Conservation (phyloP, 2,888 invertebrate genomes). For the Scaeva pyrastri region DNA sequence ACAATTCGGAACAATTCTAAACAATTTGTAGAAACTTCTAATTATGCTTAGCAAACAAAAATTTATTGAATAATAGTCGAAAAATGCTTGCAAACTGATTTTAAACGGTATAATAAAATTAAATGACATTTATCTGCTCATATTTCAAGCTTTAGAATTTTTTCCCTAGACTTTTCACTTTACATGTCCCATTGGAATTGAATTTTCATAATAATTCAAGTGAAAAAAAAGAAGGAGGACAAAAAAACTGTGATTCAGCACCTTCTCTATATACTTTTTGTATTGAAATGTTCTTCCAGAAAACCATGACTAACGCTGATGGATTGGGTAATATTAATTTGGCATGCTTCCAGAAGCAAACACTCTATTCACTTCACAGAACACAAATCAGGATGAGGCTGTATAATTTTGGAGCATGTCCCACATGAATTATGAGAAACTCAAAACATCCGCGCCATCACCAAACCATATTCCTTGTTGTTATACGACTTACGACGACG, state of each 20-base stretch:
- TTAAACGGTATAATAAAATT: no score
- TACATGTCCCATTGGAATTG: background rate
- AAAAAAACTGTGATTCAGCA: constrained; percentile 25
- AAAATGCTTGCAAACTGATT: no score
- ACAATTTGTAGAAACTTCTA: background rate
- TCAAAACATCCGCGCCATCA: no score
- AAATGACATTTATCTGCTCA: background rate
- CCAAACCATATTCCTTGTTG: no score
- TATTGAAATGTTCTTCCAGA: constrained; percentile 54
- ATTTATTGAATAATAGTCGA: background rate
- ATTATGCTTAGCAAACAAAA: background rate
- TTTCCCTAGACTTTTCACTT: background rate
- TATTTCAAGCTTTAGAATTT: background rate
- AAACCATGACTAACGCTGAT: constrained; percentile 57
- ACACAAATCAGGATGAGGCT: constrained; percentile 18
- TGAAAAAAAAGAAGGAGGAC: background rate
- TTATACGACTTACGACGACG: no score
- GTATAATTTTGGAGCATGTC: constrained; percentile 26
- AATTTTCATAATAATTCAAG: background rate
- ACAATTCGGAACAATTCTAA: constrained; percentile 26
- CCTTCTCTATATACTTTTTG: constrained; percentile 11
- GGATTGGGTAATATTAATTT: constrained; percentile 68
- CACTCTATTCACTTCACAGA: constrained; percentile 4
- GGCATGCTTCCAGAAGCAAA: constrained; percentile 50
- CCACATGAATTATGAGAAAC: constrained; percentile 20